Evolutionary conservation across 2,113 vertebrate genomes (phyloP), one percentile per base, ranked within the genome.

Genomic region (Colinus virginianus): DNA sequence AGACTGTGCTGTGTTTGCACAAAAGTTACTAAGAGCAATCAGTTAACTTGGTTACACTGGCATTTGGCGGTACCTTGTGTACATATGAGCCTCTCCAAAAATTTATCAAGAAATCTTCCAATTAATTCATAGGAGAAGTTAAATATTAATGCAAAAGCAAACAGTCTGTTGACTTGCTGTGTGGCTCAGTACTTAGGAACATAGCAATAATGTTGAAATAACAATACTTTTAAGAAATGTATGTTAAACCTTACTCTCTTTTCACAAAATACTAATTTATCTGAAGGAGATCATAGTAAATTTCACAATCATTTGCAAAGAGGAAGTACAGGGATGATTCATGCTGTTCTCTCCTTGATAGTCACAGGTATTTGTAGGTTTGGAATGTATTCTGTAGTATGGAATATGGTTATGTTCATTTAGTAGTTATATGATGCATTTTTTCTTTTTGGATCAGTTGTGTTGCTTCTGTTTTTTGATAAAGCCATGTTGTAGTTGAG

Each of bases 61-160:
- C 64, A 94, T 76, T 49, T 84, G 76, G 53, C 86, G 74, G 26
- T 70, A 58, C 63, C 45, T 88, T 93, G 70, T 94, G 84, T 92
- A 96, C 82, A 88, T 86, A 70, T 34, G 7, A 89, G 15, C 67
- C 69, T 94, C 86, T 95, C 82, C 82, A 92, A 79, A 96, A 78
- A 93, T 90, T 92, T 95, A 94, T 96, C 88, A 82, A 91, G 69
- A 96, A 72, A 94, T 96, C 78, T 88, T 86, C 88, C 51, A 59
- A 89, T 94, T 91, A 96, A 89, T 95, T 92, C 82, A 84, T 58
- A 49, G 30, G 63, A 78, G 38, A 92, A 82, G 86, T 94, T 96
- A 96, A 96, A 93, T 68, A 97, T 97, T 97, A 97, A 94, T 87
- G 94, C 59, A 91, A 87, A 85, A 89, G 69, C 85, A 92, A 95